A percentile compares a stretch with the other conserved stretches of the same genome.
Evolutionary conservation across 1,140 invertebrate species (phyloP).

Genomic region (Drosophila hydei): DNA sequence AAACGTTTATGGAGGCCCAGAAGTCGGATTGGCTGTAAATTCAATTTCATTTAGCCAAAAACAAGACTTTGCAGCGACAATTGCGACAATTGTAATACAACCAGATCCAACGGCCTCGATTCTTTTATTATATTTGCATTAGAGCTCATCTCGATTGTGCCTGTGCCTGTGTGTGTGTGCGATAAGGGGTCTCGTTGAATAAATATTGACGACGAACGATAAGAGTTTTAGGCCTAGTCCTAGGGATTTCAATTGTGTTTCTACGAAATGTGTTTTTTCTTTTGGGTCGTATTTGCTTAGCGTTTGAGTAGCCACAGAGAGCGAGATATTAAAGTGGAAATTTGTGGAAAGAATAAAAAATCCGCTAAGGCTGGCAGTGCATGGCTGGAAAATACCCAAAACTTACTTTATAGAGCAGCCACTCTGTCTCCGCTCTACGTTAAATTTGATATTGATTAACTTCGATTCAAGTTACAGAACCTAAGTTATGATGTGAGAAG

Average conservation of each 20-base stretch:
- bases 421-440: no score
- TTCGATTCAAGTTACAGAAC: no score
- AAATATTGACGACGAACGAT: conserved; percentile 44
- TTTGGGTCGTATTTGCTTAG: conserved; percentile 16
- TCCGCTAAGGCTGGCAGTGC: neutral
- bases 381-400: no score
- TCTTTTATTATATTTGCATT: conserved; percentile 49
- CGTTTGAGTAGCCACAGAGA: no score
- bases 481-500: no score
- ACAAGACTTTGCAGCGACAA: conserved; percentile 32
- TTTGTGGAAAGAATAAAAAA: no score
- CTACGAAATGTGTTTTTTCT: conserved; percentile 3
- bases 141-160: conserved; percentile 31
- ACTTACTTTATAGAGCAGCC: no score
- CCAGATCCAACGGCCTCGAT: neutral
- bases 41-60: conserved; percentile 8
- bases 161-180: neutral
- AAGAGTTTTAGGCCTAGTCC: conserved; percentile 6
- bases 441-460: no score
- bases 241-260: neutral
- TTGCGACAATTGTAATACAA: conserved; percentile 26
- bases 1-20: conserved; percentile 2
- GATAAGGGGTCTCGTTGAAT: conserved; percentile 21
- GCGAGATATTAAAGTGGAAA: no score
- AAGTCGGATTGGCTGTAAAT: conserved; percentile 18